Percentiles rank a stretch among this genome's conserved stretches.
phyloP scores from a whole-genome alignment of 2,888 invertebrate species.

The Anoplius nigerrimus region DNA sequence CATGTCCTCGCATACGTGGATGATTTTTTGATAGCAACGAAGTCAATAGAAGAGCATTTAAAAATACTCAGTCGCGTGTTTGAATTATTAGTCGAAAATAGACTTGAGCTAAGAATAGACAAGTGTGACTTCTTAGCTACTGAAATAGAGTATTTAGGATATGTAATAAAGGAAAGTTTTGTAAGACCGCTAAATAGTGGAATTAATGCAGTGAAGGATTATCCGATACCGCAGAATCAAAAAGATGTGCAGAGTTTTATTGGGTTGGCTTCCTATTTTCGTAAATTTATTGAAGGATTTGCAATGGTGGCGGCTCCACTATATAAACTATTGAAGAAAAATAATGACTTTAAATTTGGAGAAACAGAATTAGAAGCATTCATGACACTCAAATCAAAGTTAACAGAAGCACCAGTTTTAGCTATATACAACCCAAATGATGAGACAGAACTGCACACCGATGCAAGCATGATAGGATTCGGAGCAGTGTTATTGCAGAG shows the following conservation, averaged over 20 bases:
- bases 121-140: neutral
- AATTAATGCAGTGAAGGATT: neutral
- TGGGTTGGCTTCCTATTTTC: neutral
- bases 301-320: neutral
- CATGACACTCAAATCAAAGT: neutral
- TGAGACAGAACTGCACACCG: neutral
- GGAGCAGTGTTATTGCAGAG: neutral
- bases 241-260: slow-evolving; percentile 3
- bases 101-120: neutral
- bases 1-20: neutral
- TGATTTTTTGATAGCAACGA: neutral
- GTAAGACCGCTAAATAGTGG: neutral
- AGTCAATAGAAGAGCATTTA: neutral
- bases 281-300: slow-evolving; percentile 6
- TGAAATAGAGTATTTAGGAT: slow-evolving; percentile 52
- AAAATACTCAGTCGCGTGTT: neutral
- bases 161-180: slow-evolving; percentile 17
- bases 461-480: neutral
- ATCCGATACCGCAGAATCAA: neutral
- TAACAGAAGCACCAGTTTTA: neutral
- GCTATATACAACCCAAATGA: neutral
- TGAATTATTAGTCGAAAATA: neutral
- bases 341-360: neutral
- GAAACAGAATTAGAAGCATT: neutral
- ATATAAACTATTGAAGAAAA: neutral